Percentiles rank a stretch among this genome's conserved stretches.
These are phyloP conservation scores for Acanthococcus lagerstroemiae DNA, from an alignment of 2,888 invertebrate genomes.

Conservation along the genomic window DNA sequence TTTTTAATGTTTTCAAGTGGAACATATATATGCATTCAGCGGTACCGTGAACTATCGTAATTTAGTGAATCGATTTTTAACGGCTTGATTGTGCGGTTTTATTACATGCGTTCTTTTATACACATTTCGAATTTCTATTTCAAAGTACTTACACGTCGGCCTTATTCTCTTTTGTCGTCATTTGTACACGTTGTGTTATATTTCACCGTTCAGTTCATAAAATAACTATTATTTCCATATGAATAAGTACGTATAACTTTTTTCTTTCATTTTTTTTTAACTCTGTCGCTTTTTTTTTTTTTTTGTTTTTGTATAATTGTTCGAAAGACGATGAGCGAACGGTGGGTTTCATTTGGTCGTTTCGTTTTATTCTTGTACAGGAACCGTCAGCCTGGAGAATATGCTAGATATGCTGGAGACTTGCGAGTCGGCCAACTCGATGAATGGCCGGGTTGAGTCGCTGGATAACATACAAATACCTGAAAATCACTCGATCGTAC, in stretches of 20 bases:
- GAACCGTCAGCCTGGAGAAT: slow-evolving; percentile 14
- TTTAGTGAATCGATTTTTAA: too few species aligned
- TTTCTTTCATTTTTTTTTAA: too few species aligned
- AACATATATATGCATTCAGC: too few species aligned
- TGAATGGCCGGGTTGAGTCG: too few species aligned
- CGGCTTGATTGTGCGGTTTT: too few species aligned
- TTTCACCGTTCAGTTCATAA: slow-evolving; percentile 3
- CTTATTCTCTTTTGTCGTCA: slow-evolving; percentile 23
- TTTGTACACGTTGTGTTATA: slow-evolving; percentile 1
- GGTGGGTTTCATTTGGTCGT: not conserved
- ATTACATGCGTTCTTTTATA: too few species aligned
- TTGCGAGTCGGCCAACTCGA: slow-evolving; percentile 1
- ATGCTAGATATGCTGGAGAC: slow-evolving; percentile 16
- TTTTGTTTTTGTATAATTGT: too few species aligned
- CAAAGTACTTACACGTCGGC: not conserved
- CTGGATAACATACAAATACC: not conserved
- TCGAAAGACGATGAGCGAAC: not conserved
- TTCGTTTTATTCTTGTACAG: not conserved
- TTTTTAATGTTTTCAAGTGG: not conserved
- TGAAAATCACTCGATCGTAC: slow-evolving; percentile 6
- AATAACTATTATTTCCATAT: too few species aligned
- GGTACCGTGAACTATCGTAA: too few species aligned
- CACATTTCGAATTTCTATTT: not conserved
- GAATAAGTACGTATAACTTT: too few species aligned
- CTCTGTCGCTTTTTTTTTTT: too few species aligned